Percentiles rank a stretch among this genome's conserved stretches.
Conservation (phyloP, 2,113 vertebrate genomes). For the Corythornis madagascariensis region DNA sequence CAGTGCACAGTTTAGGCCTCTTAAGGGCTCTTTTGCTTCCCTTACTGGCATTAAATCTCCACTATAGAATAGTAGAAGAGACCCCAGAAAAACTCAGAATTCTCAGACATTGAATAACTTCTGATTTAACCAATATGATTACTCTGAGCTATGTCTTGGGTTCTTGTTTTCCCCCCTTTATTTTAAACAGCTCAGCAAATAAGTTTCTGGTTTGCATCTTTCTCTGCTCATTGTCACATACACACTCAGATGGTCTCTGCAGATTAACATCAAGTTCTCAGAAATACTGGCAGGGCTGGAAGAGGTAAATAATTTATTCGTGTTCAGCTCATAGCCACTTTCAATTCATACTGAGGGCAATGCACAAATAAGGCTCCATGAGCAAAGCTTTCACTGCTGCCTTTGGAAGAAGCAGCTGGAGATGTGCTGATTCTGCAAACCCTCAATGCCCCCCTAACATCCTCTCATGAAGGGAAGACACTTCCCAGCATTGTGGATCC, state of each 20-base stretch:
- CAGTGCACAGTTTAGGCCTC: neutral
- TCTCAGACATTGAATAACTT: neutral
- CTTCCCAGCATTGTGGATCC: neutral
- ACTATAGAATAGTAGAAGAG: neutral
- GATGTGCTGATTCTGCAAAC: neutral
- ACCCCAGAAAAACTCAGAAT: neutral
- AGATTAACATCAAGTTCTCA: neutral
- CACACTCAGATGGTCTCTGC: accelerated
- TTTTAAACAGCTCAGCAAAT: neutral
- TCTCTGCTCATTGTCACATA: neutral
- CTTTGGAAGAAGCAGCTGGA: neutral
- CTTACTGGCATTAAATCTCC: neutral
- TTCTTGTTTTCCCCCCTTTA: neutral
- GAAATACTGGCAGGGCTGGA: neutral
- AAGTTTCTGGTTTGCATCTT: neutral
- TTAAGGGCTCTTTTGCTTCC: conserved; percentile 1
- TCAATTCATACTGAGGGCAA: neutral
- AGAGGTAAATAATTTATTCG: neutral
- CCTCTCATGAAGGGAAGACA: neutral
- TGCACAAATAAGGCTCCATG: neutral
- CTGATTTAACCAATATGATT: neutral
- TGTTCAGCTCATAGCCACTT: neutral
- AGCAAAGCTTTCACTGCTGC: accelerated
- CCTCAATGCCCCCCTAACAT: neutral
- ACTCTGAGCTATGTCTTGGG: neutral